Evolutionary conservation across 2,888 invertebrate species (phyloP), one percentile per base, ranked within the genome.

Genomic region (Agrotis clavis): DNA sequence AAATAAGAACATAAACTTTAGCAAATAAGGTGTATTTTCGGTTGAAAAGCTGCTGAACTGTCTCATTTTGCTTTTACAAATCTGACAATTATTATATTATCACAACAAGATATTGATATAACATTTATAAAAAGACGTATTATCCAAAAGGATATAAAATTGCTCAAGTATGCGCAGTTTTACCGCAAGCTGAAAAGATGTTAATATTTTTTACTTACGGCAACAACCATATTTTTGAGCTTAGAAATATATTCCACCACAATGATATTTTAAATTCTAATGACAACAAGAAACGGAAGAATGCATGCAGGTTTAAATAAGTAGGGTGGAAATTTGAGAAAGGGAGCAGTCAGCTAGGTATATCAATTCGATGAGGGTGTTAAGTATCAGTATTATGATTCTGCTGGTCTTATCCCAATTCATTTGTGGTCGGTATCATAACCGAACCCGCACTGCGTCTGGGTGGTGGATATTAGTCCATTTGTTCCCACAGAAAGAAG

Each of bases 81-180:
- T 41, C 41, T 41, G 41, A 41, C 41, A 41, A 41, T 41, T 11
- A 41, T 9, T 11, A 41, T 9, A 35, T n/a, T 35, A 57, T 57
- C 18, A 74, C 50, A 72, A 66, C 56, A 72, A 75, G 30, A 75
- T n/a, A 30, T 56, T n/a, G 56, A 21, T 67, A n/a, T 47, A 73
- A 76, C 67, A 73, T 59, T 75, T 48, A 65, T 67, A 75, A 51
- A 72, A 67, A 76, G 9, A 35, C 47, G 2, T 67, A 18, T 50
- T 57, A 75, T 57, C 76, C 57, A 67, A 73, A 57, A 76, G 67
- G 67, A 76, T 4, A 47, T 67, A 73, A 73, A 72, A 72, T 57
- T 48, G 30, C 19, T 54, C 4, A 41, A 41, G n/a, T 0, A 63
- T 19, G 13, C 14, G n/a, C 7, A 53, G n/a, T 47, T 54, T 53